Evolutionary conservation across 2,797 vertebrate species (phyloP).

Genomic region (Buceros bicornis): DNA sequence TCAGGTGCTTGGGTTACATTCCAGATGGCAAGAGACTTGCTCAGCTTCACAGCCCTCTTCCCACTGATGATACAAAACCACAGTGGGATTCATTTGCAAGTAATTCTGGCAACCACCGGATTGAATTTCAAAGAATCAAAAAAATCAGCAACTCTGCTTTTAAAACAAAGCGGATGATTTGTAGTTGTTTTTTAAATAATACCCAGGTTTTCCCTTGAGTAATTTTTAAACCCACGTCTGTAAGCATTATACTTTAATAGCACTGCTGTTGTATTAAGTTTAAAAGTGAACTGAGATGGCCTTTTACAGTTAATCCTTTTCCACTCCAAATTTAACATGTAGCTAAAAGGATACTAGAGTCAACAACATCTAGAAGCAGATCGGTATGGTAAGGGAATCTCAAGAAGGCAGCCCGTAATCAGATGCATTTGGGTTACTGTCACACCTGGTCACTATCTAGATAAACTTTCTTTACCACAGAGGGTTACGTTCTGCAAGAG

Average conservation of each 20-base stretch:
- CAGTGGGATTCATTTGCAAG: conserved; percentile 62
- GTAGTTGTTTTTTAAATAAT: background rate
- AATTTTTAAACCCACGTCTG: background rate
- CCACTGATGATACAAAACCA: conserved; percentile 61
- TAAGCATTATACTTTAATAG: background rate
- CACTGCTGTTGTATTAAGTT: background rate
- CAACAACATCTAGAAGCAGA: background rate
- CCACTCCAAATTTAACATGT: rapidly evolving
- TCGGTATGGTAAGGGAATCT: background rate
- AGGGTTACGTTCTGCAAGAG: background rate
- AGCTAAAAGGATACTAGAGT: background rate
- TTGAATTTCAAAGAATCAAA: conserved; percentile 35
- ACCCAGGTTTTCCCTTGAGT: background rate
- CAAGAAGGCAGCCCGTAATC: background rate
- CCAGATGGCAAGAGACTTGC: conserved; percentile 66
- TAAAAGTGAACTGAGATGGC: background rate
- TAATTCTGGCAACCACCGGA: conserved; percentile 38
- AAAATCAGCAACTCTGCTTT: background rate
- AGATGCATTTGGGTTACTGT: background rate
- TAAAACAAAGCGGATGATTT: conserved; percentile 26
- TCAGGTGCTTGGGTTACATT: conserved; percentile 64
- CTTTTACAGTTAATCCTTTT: background rate
- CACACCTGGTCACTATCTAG: background rate
- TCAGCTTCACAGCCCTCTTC: conserved; percentile 57
- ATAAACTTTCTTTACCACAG: background rate